Evolutionary conservation across 2,113 vertebrate genomes (phyloP).

Genomic region (Prietella phreatophila): DNA sequence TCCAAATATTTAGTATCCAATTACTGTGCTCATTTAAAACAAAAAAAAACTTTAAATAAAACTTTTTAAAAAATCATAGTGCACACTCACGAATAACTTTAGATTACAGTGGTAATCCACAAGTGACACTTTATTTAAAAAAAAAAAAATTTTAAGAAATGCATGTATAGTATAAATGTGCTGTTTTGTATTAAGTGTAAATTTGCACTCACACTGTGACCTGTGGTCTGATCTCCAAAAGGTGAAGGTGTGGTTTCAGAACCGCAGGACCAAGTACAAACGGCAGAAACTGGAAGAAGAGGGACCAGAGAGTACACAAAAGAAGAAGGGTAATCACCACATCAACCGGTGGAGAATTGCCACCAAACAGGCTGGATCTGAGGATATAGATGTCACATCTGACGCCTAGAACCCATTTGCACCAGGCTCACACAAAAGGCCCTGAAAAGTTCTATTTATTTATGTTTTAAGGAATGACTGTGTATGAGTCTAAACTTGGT

Average conservation of each 20-base stretch:
- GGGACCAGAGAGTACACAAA: constrained; percentile 89
- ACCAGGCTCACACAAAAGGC: constrained; percentile 57
- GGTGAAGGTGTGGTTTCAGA: constrained; percentile 99
- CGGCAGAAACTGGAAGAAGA: constrained; percentile 98
- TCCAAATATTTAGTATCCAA: neutral
- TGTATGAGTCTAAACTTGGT: constrained; percentile 42
- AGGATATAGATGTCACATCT: constrained; percentile 95
- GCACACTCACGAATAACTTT: neutral
- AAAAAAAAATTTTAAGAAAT: neutral
- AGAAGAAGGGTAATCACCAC: constrained; percentile 96
- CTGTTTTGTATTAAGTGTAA: neutral
- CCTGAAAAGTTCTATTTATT: constrained; percentile 72
- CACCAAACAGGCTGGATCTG: constrained; percentile 89
- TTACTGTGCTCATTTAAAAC: neutral
- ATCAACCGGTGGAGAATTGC: constrained; percentile 96
- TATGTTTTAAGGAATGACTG: constrained; percentile 68
- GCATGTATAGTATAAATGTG: neutral
- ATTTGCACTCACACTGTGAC: neutral
- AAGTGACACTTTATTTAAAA: neutral
- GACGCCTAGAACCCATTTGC: constrained; percentile 77
- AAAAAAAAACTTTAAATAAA: too few species aligned
- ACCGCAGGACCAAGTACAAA: constrained; percentile 96
- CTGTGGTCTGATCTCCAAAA: constrained; percentile 55
- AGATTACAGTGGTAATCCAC: neutral
- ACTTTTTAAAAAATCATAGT: neutral